Evolutionary conservation across 2,113 vertebrate species (phyloP).

Genomic region (Hemichromis elongatus): DNA sequence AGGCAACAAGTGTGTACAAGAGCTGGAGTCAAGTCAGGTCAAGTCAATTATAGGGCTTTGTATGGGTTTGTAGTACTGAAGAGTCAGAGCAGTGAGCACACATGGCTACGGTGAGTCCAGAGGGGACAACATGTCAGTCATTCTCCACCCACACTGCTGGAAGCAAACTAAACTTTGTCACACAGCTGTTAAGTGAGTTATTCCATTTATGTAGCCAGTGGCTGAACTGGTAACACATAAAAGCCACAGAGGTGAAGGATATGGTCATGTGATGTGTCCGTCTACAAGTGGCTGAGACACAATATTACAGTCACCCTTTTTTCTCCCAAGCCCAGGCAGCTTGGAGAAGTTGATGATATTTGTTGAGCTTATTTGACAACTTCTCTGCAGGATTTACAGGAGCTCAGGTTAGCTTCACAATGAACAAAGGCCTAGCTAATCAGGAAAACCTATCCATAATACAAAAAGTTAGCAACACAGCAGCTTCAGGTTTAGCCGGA

Average conservation of each 20-base stretch:
- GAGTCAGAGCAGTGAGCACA: background rate
- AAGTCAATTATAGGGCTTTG: background rate
- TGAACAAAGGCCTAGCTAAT: background rate
- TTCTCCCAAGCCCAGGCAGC: background rate
- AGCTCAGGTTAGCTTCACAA: background rate
- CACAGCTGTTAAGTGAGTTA: background rate
- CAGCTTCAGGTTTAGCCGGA: background rate
- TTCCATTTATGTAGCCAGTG: background rate
- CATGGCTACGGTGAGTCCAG: rapidly evolving
- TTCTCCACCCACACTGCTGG: background rate
- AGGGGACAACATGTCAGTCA: background rate
- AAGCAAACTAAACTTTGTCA: background rate
- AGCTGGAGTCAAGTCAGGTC: background rate
- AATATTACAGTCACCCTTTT: background rate
- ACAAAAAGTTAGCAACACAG: background rate
- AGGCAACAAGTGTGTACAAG: background rate
- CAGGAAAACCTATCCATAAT: background rate
- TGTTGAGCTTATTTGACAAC: background rate
- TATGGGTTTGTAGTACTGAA: background rate
- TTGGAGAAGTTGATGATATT: background rate
- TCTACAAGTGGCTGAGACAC: background rate
- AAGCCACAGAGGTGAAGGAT: background rate
- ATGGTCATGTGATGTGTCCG: background rate
- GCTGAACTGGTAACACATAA: background rate
- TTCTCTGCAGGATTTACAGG: background rate